phyloP scores from a whole-genome alignment of 2,797 vertebrate species.

The Hirundo rustica region DNA sequence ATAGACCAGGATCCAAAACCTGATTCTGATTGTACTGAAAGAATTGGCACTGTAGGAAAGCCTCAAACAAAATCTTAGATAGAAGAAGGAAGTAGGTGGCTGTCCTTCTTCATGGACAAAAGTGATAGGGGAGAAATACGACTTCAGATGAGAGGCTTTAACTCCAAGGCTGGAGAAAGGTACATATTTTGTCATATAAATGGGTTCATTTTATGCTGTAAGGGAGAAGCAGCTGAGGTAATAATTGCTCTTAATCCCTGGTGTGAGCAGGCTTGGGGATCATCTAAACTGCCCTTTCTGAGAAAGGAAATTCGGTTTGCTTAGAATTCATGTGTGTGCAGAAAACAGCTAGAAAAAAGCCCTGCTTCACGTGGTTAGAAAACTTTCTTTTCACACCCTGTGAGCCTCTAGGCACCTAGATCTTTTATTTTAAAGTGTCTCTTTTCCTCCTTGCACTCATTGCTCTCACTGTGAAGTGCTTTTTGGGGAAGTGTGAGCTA shows the following conservation, averaged over 20 bases:
- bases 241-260: neutral
- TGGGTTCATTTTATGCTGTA: neutral
- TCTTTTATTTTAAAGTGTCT: neutral
- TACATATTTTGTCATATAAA: neutral
- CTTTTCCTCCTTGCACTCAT: neutral
- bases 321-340: rapidly evolving
- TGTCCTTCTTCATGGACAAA: neutral
- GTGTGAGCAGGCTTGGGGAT: neutral
- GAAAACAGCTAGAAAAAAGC: neutral
- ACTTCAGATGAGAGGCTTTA: neutral
- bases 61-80: neutral
- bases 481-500: neutral
- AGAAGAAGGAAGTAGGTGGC: neutral
- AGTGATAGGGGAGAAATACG: rapidly evolving
- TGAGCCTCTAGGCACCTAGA: neutral
- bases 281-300: neutral
- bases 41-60: neutral
- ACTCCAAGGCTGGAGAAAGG: neutral
- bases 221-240: neutral
- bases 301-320: neutral
- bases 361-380: neutral
- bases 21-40: neutral
- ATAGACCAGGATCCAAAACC: neutral
- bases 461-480: neutral
- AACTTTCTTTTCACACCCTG: neutral